Evolutionary conservation across 2,113 vertebrate genomes (phyloP), one percentile per base, ranked within the genome.

Genomic region (Narcine bancroftii): DNA sequence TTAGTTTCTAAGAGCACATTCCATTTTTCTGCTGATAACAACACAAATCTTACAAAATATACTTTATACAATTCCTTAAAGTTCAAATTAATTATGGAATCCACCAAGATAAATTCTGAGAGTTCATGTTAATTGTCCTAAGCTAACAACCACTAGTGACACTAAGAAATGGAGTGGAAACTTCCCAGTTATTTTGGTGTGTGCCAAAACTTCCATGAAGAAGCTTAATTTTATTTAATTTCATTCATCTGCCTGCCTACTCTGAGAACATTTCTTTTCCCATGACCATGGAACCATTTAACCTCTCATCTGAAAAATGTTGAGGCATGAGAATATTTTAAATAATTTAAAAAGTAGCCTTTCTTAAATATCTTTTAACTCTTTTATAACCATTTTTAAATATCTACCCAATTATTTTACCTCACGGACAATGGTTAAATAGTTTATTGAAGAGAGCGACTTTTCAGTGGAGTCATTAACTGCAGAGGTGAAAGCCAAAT

Each of bases 21-120:
- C 85, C 85, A 89, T 89, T 89, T 65, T 89, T 89, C 60, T 36
- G 56, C 42, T 66, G 60, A 42, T 39, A 33, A 66, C 21, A 65
- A 65, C 21, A 42, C 21, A 65, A 65, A 65, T n/a, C 17, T 66
- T 65, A 36, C n/a, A n/a, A n/a, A 65, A 65, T 89, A 24, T 65
- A 89, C 21, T 89, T 89, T 89, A 9, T 42, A 39, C 56, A 15
- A 26, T 89, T 36, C 15, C 21, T 21, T 56, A 89, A 42, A 66
- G 60, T 24, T 63, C 24, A 4, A 9, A 24, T 9, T 24, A 65
- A 89, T 36, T 17, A 60, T 65, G 42, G n/a, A 42, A 66, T 65
- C 21, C 63, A 24, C 79, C 29, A 33, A 7, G 33, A 5, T 65
- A 39, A 39, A 39, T 65, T 39, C 7, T 26, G 60, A 66, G n/a